These are phyloP conservation scores for Muntiacus muntjak DNA, from an alignment of 2,113 vertebrate species.

Conservation along the genomic window DNA sequence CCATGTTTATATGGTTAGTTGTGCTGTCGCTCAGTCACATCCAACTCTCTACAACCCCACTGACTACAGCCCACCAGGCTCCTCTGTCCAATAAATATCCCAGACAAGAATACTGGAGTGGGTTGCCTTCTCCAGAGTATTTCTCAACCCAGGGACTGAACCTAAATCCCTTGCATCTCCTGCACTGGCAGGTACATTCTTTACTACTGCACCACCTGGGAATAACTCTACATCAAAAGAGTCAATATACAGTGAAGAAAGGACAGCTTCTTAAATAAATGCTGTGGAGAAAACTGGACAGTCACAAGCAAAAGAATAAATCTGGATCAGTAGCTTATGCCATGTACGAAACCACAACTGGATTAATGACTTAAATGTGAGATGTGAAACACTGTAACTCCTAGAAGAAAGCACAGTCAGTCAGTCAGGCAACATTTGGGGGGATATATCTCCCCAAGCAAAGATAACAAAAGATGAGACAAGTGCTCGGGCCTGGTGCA, in stretches of 20 bases:
- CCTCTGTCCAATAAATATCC: background rate
- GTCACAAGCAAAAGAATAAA: background rate
- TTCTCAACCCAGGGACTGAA: background rate
- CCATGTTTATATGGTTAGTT: background rate
- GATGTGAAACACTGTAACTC: background rate
- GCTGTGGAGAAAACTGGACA: background rate
- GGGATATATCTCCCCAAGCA: background rate
- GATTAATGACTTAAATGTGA: background rate
- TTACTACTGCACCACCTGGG: background rate
- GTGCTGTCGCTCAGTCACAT: background rate
- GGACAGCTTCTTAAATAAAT: background rate
- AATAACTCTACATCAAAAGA: background rate
- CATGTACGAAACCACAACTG: background rate
- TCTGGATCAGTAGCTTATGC: background rate
- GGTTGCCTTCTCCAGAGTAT: background rate
- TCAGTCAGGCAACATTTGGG: background rate
- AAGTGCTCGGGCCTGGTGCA: no score
- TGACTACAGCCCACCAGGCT: background rate
- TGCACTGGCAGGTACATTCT: background rate
- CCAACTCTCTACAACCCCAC: accelerated
- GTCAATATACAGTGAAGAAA: background rate
- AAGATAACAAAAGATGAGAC: background rate
- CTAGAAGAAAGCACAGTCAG: background rate
- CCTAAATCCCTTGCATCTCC: background rate
- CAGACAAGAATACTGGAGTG: background rate